phyloP scores from a whole-genome alignment of 1,140 invertebrate species.

The Pseudomyrmex dendroicus region DNA sequence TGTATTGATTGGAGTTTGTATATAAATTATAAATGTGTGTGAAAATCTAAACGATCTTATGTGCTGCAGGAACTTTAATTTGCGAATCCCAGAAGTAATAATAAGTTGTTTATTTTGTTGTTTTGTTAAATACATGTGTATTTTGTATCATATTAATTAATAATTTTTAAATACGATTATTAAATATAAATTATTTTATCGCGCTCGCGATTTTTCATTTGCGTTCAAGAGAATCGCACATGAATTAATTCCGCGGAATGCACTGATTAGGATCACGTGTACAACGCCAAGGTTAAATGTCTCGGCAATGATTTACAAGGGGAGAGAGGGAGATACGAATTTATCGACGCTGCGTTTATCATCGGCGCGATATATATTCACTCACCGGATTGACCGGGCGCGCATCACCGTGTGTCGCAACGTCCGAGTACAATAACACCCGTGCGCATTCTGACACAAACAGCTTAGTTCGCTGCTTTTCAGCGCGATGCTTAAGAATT shows the following conservation, averaged over 20 bases:
- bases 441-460: not conserved
- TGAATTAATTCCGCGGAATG: conserved; percentile 26
- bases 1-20: not conserved
- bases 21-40: too few relatives aligned
- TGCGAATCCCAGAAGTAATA: too few relatives aligned
- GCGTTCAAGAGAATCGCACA: not conserved
- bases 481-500: not conserved
- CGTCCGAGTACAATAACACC: not conserved
- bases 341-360: conserved; percentile 70
- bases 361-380: conserved; percentile 56
- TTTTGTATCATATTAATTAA: not conserved
- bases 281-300: conserved; percentile 73
- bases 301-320: conserved; percentile 77
- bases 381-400: conserved; percentile 37
- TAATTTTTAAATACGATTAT: too few relatives aligned
- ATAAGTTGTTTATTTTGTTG: not conserved
- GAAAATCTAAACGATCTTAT: too few relatives aligned
- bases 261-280: conserved; percentile 25
- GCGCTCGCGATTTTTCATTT: not conserved
- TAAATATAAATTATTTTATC: not conserved
- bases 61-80: too few relatives aligned
- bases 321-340: conserved; percentile 71
- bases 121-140: not conserved
- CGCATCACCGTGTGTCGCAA: conserved; percentile 1
- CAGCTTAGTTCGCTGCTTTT: not conserved